A percentile compares a stretch with the other conserved stretches of the same genome.
phyloP scores from a whole-genome alignment of 2,113 vertebrate species.

The Lagopus leucura region DNA sequence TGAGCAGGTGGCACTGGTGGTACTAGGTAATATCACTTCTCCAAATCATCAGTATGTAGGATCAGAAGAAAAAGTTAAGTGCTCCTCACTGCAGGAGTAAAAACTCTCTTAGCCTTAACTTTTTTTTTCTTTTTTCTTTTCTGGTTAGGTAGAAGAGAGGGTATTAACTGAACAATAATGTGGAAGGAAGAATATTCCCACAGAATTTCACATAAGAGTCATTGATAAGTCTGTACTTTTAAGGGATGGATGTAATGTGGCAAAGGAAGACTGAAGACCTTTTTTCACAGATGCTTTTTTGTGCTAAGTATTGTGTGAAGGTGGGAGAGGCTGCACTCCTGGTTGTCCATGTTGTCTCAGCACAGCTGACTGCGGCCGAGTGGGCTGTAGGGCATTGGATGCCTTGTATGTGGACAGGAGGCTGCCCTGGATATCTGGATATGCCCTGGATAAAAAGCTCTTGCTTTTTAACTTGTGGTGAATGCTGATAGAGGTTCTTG shows the following conservation, averaged over 20 bases:
- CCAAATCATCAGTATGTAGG: no score
- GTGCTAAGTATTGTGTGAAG: accelerated
- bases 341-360: accelerated
- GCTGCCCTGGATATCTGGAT: accelerated
- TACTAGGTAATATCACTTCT: neutral
- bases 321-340: no score
- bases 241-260: neutral
- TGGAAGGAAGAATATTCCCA: neutral
- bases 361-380: accelerated
- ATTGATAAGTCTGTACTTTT: neutral
- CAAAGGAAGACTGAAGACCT: no score
- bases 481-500: neutral
- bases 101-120: neutral
- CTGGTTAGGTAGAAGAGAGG: neutral
- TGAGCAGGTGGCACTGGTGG: neutral
- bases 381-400: neutral
- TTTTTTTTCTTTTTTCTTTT: no score
- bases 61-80: neutral
- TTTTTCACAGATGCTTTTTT: neutral
- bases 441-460: no score
- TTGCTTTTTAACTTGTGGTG: neutral
- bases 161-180: neutral
- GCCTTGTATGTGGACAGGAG: accelerated
- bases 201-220: neutral
- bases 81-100: neutral